Evolutionary conservation across 2,888 invertebrate genomes (phyloP).

Genomic region (Acanthopleura granulata): DNA sequence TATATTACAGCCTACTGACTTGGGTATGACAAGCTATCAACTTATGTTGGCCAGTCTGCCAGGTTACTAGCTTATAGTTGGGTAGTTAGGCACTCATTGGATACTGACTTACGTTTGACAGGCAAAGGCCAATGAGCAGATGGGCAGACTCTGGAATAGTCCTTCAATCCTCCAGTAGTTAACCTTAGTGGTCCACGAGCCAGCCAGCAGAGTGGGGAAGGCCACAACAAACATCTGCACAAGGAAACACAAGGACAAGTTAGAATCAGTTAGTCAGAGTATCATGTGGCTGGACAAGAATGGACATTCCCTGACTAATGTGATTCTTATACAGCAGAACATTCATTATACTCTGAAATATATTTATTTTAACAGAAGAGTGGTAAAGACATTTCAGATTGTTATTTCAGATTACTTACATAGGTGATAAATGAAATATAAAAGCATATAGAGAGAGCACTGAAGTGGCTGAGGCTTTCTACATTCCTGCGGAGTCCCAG

Average conservation of each 20-base stretch:
- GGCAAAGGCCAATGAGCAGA: constrained; percentile 95
- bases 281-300: no score
- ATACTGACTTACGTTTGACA: constrained; percentile 88
- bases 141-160: constrained; percentile 91
- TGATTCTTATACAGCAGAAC: no score
- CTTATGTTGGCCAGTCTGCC: no score
- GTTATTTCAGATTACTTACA: constrained; percentile 72
- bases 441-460: constrained; percentile 91
- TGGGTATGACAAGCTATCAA: no score
- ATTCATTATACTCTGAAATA: no score
- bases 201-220: constrained; percentile 79
- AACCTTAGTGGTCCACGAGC: constrained; percentile 77
- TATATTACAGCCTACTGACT: no score
- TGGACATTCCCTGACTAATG: no score
- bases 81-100: no score
- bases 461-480: constrained; percentile 88
- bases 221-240: constrained; percentile 84
- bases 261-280: no score
- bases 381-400: no score
- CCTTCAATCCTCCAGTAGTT: constrained; percentile 79
- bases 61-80: no score
- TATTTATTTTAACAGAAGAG: no score
- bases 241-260: not conserved
- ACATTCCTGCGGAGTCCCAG: constrained; percentile 90
- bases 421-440: constrained; percentile 90